Percentiles rank a stretch among this genome's conserved stretches.
These are phyloP conservation scores for Rhodophaea formosa DNA, from an alignment of 2,888 invertebrate genomes.

Conservation along the genomic window DNA sequence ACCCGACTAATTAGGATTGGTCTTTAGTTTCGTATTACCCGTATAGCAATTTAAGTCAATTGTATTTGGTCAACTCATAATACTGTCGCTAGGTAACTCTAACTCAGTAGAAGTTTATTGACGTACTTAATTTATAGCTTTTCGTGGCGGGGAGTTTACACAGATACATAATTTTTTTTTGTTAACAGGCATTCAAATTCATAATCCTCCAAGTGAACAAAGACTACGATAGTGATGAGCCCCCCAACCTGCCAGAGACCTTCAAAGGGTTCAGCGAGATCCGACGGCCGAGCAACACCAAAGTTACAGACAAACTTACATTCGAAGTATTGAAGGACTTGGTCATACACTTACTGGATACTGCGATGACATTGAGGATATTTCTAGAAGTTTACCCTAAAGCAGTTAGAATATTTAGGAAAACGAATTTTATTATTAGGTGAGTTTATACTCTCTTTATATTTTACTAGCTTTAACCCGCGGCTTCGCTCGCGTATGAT, in stretches of 20 bases:
- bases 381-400: slow-evolving; percentile 85
- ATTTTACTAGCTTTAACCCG: too few species aligned
- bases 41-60: too few species aligned
- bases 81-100: too few species aligned
- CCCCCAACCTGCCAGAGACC: slow-evolving; percentile 71
- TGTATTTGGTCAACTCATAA: too few species aligned
- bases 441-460: too few species aligned
- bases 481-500: too few species aligned
- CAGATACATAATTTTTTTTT: too few species aligned
- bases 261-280: slow-evolving; percentile 73
- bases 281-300: slow-evolving; percentile 48
- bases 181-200: slow-evolving; percentile 70
- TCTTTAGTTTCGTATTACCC: too few species aligned
- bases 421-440: slow-evolving; percentile 81
- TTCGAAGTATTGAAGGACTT: slow-evolving; percentile 83
- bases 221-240: slow-evolving; percentile 63
- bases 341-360: slow-evolving; percentile 85
- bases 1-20: too few species aligned
- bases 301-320: slow-evolving; percentile 57
- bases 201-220: slow-evolving; percentile 77
- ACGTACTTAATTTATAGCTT: too few species aligned
- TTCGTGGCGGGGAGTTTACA: too few species aligned
- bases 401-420: slow-evolving; percentile 75
- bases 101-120: too few species aligned
- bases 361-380: slow-evolving; percentile 84